Conservation (phyloP, 1,140 invertebrate species). For the Nixonia krombeini region DNA sequence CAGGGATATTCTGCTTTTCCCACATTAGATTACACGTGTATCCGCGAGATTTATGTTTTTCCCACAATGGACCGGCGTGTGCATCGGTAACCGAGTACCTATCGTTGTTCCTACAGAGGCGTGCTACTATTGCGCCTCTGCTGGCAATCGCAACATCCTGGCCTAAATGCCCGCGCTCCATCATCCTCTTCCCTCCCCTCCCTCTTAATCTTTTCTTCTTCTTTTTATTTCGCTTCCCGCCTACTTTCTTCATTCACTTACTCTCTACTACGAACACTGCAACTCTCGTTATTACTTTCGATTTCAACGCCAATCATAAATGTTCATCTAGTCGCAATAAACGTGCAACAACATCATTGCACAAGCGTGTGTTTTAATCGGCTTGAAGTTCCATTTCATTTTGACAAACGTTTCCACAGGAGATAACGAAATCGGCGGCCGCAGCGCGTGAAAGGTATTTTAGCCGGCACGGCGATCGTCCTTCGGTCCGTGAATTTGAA, state of each 20-base stretch:
- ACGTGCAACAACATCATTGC: too few species aligned
- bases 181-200: too few species aligned
- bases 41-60: slow-evolving; percentile 51
- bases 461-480: background rate
- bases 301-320: background rate
- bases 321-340: background rate
- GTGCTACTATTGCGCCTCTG: too few species aligned
- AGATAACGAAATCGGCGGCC: too few species aligned
- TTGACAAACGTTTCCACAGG: too few species aligned
- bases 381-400: too few species aligned
- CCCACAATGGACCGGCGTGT: slow-evolving; percentile 45
- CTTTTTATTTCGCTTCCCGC: background rate
- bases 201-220: too few species aligned
- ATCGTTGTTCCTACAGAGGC: slow-evolving; percentile 34
- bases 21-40: slow-evolving; percentile 53
- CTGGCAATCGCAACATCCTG: background rate
- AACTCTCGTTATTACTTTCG: too few species aligned
- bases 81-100: slow-evolving; percentile 24
- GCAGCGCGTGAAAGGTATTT: background rate
- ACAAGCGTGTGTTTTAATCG: too few species aligned
- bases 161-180: background rate
- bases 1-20: slow-evolving; percentile 52
- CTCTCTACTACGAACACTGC: background rate
- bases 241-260: background rate
- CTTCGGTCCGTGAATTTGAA: slow-evolving; percentile 1